Evolutionary conservation across 2,888 invertebrate genomes (phyloP).

Genomic region (Bhutanitis thaidina): DNA sequence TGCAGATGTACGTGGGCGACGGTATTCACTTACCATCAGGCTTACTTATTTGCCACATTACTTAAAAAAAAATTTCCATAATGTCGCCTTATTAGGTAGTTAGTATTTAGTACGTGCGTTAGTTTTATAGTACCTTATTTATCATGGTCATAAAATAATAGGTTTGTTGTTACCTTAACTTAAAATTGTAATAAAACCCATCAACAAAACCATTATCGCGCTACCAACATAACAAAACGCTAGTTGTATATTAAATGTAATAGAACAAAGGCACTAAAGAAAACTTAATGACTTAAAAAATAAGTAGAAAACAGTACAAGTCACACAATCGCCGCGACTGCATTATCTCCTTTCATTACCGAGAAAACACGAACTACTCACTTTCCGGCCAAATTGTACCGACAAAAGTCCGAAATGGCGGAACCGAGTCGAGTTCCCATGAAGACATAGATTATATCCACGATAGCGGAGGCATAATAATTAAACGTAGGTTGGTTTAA

Average conservation of each 20-base stretch:
- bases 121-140: too few relatives aligned
- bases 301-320: constrained; percentile 47
- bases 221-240: constrained; percentile 13
- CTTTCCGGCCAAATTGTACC: constrained; percentile 49
- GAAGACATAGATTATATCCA: constrained; percentile 65
- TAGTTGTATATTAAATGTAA: constrained; percentile 19
- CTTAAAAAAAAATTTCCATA: too few relatives aligned
- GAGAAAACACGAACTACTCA: constrained; percentile 50
- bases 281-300: constrained; percentile 48
- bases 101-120: too few relatives aligned
- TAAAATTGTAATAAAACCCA: constrained; percentile 19
- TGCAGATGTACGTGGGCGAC: too few relatives aligned
- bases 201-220: constrained; percentile 20
- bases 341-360: constrained; percentile 64
- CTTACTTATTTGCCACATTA: too few relatives aligned
- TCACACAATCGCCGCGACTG: constrained; percentile 43
- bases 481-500: constrained; percentile 59
- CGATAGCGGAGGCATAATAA: constrained; percentile 66
- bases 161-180: constrained; percentile 18
- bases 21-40: too few relatives aligned
- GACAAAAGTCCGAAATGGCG: constrained; percentile 65
- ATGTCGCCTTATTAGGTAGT: too few relatives aligned
- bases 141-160: constrained; percentile 7
- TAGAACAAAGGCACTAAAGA: constrained; percentile 21
- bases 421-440: constrained; percentile 61